Evolutionary conservation across 2,888 invertebrate genomes (phyloP).

Genomic region (Andrena minutula): DNA sequence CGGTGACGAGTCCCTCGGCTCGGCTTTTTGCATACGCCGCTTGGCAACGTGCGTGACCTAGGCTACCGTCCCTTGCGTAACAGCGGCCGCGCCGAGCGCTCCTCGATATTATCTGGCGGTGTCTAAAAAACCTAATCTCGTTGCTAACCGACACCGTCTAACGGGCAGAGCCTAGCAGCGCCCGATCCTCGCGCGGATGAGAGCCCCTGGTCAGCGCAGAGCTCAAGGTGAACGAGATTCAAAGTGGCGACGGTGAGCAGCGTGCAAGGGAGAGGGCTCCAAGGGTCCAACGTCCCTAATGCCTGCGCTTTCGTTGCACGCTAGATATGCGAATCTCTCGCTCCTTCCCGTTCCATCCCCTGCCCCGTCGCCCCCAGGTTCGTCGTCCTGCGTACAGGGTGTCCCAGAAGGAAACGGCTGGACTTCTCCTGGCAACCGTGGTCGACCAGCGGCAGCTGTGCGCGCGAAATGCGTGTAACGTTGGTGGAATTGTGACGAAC

Average conservation of each 20-base stretch:
- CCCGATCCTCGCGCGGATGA: constrained; percentile 66
- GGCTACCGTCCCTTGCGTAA: constrained; percentile 55
- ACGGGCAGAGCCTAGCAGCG: background rate
- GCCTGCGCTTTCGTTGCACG: constrained; percentile 69
- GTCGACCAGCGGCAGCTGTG: no score
- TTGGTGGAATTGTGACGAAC: no score
- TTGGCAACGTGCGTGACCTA: constrained; percentile 59
- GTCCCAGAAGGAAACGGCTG: background rate
- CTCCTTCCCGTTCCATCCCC: constrained; percentile 1
- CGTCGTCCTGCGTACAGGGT: constrained; percentile 10
- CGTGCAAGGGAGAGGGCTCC: constrained; percentile 63
- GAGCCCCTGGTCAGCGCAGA: constrained; percentile 77
- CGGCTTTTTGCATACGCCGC: constrained; percentile 25
- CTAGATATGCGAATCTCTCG: constrained; percentile 55
- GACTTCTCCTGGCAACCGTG: background rate
- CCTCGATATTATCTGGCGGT: constrained; percentile 42
- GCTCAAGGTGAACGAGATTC: constrained; percentile 84
- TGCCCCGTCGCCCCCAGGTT: background rate
- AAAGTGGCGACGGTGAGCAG: constrained; percentile 80
- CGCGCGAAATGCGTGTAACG: no score
- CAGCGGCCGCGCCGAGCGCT: constrained; percentile 19
- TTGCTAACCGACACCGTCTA: constrained; percentile 16
- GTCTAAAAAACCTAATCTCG: constrained; percentile 52
- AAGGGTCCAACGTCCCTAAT: constrained; percentile 77
- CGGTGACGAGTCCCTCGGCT: constrained; percentile 7